Evolutionary conservation across 2,113 vertebrate species (phyloP).

Genomic region (Colinus virginianus): DNA sequence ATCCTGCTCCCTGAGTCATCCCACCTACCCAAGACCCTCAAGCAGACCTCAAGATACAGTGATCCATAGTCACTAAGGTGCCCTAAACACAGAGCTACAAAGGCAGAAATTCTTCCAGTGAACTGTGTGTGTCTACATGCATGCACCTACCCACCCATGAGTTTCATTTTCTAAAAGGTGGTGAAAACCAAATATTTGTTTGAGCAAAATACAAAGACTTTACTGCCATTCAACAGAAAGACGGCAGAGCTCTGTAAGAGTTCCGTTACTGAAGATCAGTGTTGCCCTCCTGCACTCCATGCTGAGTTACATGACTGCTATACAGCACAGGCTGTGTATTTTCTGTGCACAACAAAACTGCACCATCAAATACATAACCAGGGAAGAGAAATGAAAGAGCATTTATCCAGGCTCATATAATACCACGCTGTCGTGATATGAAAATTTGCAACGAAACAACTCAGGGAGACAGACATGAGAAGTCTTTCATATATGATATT

Average conservation of each 20-base stretch:
- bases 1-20: not conserved
- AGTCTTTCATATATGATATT: conserved; percentile 17
- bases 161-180: not conserved
- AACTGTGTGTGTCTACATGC: not conserved
- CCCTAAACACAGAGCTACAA: not conserved
- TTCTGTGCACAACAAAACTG: not conserved
- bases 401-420: not conserved
- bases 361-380: not conserved
- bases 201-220: not conserved
- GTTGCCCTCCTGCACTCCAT: not conserved
- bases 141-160: not conserved
- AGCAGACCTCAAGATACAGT: not conserved
- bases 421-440: not conserved
- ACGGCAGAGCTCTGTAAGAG: not conserved
- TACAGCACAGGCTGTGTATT: fast-evolving
- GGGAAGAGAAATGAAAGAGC: not conserved
- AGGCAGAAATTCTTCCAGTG: not conserved
- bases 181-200: not conserved
- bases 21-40: not conserved
- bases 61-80: not conserved
- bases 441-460: not conserved
- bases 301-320: not conserved
- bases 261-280: not conserved
- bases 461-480: not conserved
- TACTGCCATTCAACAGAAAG: not conserved